Evolutionary conservation across 1,140 invertebrate species (phyloP), one percentile per base, ranked within the genome.

Genomic region (Papilio polytes): DNA sequence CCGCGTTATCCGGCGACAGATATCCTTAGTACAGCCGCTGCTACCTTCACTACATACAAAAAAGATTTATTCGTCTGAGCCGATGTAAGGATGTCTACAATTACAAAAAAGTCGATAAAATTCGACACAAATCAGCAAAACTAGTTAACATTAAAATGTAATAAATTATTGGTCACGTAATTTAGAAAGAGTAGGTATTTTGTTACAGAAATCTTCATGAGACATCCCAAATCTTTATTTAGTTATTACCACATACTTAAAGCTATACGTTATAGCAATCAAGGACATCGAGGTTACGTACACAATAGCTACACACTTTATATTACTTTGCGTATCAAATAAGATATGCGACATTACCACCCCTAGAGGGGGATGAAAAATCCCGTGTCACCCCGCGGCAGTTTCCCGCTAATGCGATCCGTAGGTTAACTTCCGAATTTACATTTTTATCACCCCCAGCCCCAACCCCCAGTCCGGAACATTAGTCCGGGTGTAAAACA

Each of bases 401-500:
- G 80, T 77, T 63, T 7, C 46, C 48, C 66, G 82, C 85, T 83
- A 86, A 89, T 82, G 85, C 84, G 80, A 66, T 80, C 80, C 80
- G 82, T 86, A 87, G 85, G 83, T 89, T 90, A 84, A 87, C 78
- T 87, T 81, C 41, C 59, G 81, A 80, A 91, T 91, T 91, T 91
- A 81, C 86, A 91, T 92, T 92, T 91, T 90, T 92, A 89, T 89
- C 86, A 81, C 44, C 78, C 63, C 59, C 22, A 20, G 53, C 22
- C 59, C 18, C 59, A 22, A 6, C 22, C 66, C 74, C 85, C 83
- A 82, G 86, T 82, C 81, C 80, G 26, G 46, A 80, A 86, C 85
- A 88, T 88, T 87, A 86, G 85, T 85, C 86, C 85, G 82, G 80
- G 83, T 91, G 89, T 88, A 85, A 85, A 90, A 91, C 88, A 87